Conservation (phyloP, 92 coral and sea anemone species). For the Paramuricea clavata region DNA sequence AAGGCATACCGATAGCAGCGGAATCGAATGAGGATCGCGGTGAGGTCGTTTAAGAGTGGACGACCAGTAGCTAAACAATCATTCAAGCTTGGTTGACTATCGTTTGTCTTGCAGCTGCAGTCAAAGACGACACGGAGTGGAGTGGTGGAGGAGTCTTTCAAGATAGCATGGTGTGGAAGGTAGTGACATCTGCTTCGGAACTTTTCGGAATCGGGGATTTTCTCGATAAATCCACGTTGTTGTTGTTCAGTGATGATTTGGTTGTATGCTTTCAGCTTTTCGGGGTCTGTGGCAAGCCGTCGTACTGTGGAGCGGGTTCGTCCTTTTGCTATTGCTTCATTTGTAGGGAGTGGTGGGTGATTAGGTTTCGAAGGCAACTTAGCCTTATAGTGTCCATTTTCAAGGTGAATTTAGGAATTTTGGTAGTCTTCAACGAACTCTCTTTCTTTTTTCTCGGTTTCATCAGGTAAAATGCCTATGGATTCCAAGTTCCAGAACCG, state of each 20-base stretch:
- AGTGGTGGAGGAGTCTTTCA: slow-evolving; percentile 60
- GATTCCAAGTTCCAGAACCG: too few species aligned
- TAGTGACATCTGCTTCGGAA: slow-evolving; percentile 39
- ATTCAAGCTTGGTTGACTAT: slow-evolving; percentile 53
- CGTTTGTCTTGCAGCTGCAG: slow-evolving; percentile 17
- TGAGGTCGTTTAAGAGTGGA: slow-evolving; percentile 50
- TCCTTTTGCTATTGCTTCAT: slow-evolving; percentile 14
- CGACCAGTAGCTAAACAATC: slow-evolving; percentile 55
- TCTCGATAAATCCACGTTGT: slow-evolving; percentile 62
- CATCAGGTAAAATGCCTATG: too few species aligned
- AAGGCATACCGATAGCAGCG: slow-evolving; percentile 43
- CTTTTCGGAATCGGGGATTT: slow-evolving; percentile 29
- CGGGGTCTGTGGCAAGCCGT: slow-evolving; percentile 27
- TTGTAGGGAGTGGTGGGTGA: not conserved
- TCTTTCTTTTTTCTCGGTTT: too few species aligned
- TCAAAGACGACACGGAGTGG: slow-evolving; percentile 66
- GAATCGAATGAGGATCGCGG: slow-evolving; percentile 63
- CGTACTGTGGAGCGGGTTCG: slow-evolving; percentile 42
- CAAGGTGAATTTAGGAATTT: slow-evolving; percentile 25
- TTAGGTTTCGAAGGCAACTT: not conserved
- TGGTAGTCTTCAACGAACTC: not conserved
- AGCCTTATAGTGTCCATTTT: slow-evolving; percentile 19
- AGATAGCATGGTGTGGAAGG: slow-evolving; percentile 70
- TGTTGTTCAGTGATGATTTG: slow-evolving; percentile 36
- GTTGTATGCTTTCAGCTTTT: slow-evolving; percentile 41